These are phyloP conservation scores for Polydrusus tereticollis DNA, from an alignment of 2,888 invertebrate genomes.

Conservation along the genomic window DNA sequence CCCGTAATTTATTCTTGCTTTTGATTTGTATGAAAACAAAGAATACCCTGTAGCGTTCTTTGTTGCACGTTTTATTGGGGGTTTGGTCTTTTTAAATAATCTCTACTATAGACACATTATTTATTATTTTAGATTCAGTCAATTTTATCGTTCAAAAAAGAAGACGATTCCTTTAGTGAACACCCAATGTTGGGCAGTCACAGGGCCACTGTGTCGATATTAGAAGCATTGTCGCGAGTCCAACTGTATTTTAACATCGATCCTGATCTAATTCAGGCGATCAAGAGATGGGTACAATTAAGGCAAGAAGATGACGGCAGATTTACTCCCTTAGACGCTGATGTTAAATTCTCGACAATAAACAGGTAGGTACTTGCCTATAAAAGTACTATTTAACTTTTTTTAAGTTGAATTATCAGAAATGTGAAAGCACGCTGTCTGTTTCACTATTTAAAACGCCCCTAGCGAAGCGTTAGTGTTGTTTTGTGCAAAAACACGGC, in stretches of 20 bases:
- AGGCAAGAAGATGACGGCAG: conserved; percentile 74
- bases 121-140: conserved; percentile 74
- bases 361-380: conserved; percentile 49
- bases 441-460: no score
- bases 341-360: conserved; percentile 66
- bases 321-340: conserved; percentile 72
- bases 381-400: no score
- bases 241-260: conserved; percentile 75
- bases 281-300: conserved; percentile 74
- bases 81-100: no score
- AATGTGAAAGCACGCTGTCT: no score
- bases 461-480: no score
- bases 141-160: conserved; percentile 73
- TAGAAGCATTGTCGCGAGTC: conserved; percentile 73
- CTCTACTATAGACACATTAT: no score
- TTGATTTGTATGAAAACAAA: no score
- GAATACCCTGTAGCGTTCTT: no score
- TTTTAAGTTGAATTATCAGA: no score
- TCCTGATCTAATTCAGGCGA: conserved; percentile 72
- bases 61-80: no score
- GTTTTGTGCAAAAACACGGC: no score
- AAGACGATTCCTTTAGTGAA: conserved; percentile 77
- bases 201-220: conserved; percentile 71
- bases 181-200: conserved; percentile 75
- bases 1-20: no score